Percentiles rank a stretch among this genome's conserved stretches.
Evolutionary conservation across 2,888 invertebrate species (phyloP).

Genomic region (Epinotia ramella): DNA sequence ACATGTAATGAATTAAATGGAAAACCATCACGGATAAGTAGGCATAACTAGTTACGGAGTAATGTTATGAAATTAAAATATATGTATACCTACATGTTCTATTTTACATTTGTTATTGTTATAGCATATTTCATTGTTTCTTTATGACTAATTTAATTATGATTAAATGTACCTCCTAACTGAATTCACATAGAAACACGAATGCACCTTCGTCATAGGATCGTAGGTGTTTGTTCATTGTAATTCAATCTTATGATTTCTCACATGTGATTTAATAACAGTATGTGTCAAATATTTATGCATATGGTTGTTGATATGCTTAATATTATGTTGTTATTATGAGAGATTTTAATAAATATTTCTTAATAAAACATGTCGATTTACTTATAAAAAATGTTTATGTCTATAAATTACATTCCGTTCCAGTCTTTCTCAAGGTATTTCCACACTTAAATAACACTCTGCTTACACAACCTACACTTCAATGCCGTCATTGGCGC

Average conservation of each 20-base stretch:
- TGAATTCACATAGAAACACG: neutral
- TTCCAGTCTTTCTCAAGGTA: conserved; percentile 58
- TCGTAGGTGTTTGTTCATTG: neutral
- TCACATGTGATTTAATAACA: neutral
- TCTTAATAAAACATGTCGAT: conserved; percentile 33
- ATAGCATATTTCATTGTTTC: neutral
- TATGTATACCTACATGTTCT: conserved; percentile 22
- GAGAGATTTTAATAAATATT: conserved; percentile 42
- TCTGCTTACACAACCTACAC: conserved; percentile 20
- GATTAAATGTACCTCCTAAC: neutral
- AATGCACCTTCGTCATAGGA: neutral
- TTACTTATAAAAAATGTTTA: conserved; percentile 35
- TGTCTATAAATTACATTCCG: conserved; percentile 38
- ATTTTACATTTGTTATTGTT: conserved; percentile 35
- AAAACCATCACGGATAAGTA: too few species aligned
- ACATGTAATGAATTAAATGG: too few species aligned
- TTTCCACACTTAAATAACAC: conserved; percentile 46
- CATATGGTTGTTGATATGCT: conserved; percentile 36
- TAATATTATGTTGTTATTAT: too few species aligned
- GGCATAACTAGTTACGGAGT: too few species aligned
- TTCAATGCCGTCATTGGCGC: conserved; percentile 62
- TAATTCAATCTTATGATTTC: conserved; percentile 3
- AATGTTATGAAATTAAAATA: conserved; percentile 17
- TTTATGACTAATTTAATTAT: conserved; percentile 15
- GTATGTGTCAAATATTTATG: conserved; percentile 27